Conservation (phyloP, 2,113 vertebrate genomes). For the Tinamus guttatus region DNA sequence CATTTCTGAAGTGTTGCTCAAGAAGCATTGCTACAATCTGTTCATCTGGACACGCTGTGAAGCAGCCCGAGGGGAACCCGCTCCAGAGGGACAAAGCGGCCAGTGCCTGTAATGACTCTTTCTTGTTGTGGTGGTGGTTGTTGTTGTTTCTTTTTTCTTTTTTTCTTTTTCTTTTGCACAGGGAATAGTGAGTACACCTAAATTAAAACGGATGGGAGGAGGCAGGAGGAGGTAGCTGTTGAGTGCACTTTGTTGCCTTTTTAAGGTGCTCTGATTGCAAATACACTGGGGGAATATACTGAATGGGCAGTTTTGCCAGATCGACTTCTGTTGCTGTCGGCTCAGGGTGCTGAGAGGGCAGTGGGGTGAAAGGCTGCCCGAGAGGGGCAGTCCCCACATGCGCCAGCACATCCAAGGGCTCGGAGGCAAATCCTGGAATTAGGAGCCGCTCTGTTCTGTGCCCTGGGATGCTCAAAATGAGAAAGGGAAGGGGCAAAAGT, state of each 20-base stretch:
- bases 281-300: neutral
- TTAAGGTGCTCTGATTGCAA: constrained; percentile 25
- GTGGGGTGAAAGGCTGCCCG: neutral
- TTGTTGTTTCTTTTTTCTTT: no score
- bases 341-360: no score
- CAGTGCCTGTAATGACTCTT: rapidly evolving
- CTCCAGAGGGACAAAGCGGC: constrained; percentile 19
- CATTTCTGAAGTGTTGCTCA: constrained; percentile 61
- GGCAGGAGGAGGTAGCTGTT: neutral
- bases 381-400: neutral
- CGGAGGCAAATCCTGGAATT: neutral
- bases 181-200: neutral
- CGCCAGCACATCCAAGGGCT: neutral
- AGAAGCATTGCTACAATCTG: constrained; percentile 46
- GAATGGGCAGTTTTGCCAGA: neutral
- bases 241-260: neutral
- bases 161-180: no score
- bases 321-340: neutral
- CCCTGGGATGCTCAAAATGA: neutral
- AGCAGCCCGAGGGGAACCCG: neutral
- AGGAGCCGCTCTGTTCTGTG: neutral
- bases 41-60: constrained; percentile 14
- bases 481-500: neutral
- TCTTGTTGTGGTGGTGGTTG: no score
- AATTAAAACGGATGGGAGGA: neutral